Conservation (phyloP, 2,113 vertebrate genomes). For the Austrofundulus limnaeus region DNA sequence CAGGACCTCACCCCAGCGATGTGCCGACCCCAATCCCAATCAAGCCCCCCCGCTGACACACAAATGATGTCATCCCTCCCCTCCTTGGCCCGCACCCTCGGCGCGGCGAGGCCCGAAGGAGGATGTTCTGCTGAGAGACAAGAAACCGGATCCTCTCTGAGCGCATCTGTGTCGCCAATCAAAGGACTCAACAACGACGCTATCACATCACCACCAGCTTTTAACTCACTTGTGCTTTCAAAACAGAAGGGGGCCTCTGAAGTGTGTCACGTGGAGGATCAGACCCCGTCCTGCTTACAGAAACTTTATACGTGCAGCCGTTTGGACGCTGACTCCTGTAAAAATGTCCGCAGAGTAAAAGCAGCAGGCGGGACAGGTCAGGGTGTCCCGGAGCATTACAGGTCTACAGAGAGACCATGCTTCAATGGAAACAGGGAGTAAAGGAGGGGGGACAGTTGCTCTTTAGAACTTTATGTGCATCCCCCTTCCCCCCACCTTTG, state of each 20-base stretch:
- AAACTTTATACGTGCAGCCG: slow-evolving; percentile 40
- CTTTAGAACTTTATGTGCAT: slow-evolving; percentile 74
- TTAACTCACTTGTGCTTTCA: slow-evolving; percentile 29
- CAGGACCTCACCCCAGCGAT: slow-evolving; percentile 57
- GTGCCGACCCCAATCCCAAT: slow-evolving; percentile 60
- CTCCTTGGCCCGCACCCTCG: slow-evolving; percentile 2
- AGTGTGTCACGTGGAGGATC: slow-evolving; percentile 25
- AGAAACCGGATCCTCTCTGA: slow-evolving; percentile 53
- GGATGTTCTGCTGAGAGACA: slow-evolving; percentile 42
- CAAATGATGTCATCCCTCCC: slow-evolving; percentile 70
- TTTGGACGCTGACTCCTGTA: slow-evolving; percentile 35
- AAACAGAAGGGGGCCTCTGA: slow-evolving; percentile 37
- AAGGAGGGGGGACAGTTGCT: slow-evolving; percentile 68
- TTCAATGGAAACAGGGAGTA: slow-evolving; percentile 54
- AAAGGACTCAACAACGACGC: slow-evolving; percentile 40
- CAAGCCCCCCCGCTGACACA: slow-evolving; percentile 52
- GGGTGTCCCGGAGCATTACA: slow-evolving; percentile 39
- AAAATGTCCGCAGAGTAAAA: slow-evolving; percentile 35
- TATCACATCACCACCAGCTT: slow-evolving; percentile 36
- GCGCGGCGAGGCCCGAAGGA: slow-evolving; percentile 35
- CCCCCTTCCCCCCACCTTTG: slow-evolving; percentile 57
- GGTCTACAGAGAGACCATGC: slow-evolving; percentile 59
- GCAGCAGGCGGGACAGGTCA: slow-evolving; percentile 46
- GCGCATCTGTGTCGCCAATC: slow-evolving; percentile 56
- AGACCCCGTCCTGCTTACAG: slow-evolving; percentile 1